Base-by-base conservation (phyloP, 2,113 vertebrate genomes). In the Hirundichthys speculiger region DNA sequence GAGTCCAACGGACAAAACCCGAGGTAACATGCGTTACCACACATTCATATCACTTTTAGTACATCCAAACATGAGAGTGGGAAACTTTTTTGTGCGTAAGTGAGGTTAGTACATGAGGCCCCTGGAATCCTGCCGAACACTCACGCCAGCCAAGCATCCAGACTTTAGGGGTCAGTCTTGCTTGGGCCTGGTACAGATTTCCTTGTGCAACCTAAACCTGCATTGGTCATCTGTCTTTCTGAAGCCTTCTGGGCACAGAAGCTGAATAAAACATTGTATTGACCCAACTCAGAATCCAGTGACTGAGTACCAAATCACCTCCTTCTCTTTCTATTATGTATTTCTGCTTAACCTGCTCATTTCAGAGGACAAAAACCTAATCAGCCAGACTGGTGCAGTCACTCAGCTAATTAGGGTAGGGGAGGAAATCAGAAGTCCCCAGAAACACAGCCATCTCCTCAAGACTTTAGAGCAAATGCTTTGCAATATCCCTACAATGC, bases 231-330 rank as follows among this genome's bases (percentile, higher is more conserved):
- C 39, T 34, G 13, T 22, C 20, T 34, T 1, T 52, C 53, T 67
- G 52, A 55, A 34, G 9, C 30, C 11, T 10, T 34, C 30, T 34
- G 30, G 56, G 42, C 50, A 63, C 24, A 25, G 38, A 5, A 1
- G 20, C 27, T 79, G 75, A 79, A 73, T 74, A 46, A 76, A 82
- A 70, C 68, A 79, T 68, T 48, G 25, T 76, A 74, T 71, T 56
- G 72, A 77, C 53, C 61, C 22, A 39, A 21, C 22, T 45, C 57
- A 48, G 22, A 43, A 41, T 46, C n/a, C 45, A 57, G 6, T 40
- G 77, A 81, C 66, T 46, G 55, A 74, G 64, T 42, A 66, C 48
- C 53, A 57, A 64, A 63, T 77, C 39, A 34, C 65, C 64, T 53
- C 64, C 46, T 47, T 53, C 66, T 46, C 41, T 42, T 41, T 57